Conservation (phyloP, 2,888 invertebrate genomes). For the Cremastinae sp. region DNA sequence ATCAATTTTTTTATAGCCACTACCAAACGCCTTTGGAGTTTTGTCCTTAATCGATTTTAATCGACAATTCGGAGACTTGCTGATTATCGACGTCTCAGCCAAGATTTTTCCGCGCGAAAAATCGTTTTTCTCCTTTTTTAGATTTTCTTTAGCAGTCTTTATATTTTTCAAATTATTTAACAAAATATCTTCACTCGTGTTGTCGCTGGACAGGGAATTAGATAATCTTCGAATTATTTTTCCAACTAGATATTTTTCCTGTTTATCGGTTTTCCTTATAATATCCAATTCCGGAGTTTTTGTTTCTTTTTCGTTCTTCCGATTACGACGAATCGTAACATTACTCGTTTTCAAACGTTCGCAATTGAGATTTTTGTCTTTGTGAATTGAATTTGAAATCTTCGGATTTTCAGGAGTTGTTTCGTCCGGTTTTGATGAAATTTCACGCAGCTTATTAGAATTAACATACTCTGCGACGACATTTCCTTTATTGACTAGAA, state of each 20-base stretch:
- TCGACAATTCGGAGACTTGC: conserved; percentile 73
- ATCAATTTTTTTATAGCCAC: neutral
- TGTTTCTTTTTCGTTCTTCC: conserved; percentile 4
- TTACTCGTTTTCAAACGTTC: conserved; percentile 38
- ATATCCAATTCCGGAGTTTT: neutral
- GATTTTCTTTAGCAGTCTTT: conserved; percentile 26
- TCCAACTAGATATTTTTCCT: conserved; percentile 69
- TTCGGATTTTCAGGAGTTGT: neutral
- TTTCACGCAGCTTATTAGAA: conserved; percentile 58
- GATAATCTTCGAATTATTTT: conserved; percentile 70
- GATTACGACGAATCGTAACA: conserved; percentile 54
- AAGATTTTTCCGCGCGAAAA: conserved; percentile 4
- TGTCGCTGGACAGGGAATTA: conserved; percentile 65
- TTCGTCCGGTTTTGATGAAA: neutral
- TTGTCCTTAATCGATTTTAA: conserved; percentile 25
- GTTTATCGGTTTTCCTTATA: conserved; percentile 45
- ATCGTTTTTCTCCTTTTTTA: conserved; percentile 14
- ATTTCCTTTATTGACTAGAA: conserved; percentile 84
- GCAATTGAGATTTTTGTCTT: conserved; percentile 3
- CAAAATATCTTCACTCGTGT: conserved; percentile 30
- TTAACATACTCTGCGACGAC: conserved; percentile 83
- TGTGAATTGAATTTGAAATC: neutral
- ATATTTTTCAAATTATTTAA: conserved; percentile 16
- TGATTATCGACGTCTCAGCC: conserved; percentile 71
- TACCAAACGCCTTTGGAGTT: neutral